A percentile compares a stretch with the other conserved stretches of the same genome.
Evolutionary conservation across 2,888 invertebrate genomes (phyloP).

Genomic region (Oxytorus armatus): DNA sequence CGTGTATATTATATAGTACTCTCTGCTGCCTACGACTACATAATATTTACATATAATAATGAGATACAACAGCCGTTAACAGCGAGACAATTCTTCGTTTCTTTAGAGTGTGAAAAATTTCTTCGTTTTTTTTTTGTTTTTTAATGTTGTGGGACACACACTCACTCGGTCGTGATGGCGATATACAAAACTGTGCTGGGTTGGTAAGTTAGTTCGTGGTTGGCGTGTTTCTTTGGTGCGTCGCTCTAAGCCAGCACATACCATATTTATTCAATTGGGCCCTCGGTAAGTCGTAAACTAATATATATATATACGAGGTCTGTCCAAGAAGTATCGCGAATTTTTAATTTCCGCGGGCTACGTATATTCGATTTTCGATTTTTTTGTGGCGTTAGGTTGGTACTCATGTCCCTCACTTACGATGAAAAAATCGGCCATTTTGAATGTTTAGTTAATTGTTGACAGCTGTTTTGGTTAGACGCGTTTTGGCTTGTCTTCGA

Average conservation of each 20-base stretch:
- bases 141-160: too few relatives aligned
- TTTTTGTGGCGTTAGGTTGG: too few relatives aligned
- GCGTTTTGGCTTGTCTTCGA: too few relatives aligned
- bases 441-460: too few relatives aligned
- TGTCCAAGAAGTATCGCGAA: too few relatives aligned
- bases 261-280: slow-evolving; percentile 5
- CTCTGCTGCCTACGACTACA: slow-evolving; percentile 34
- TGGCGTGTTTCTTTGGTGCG: background rate
- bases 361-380: too few relatives aligned
- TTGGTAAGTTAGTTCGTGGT: background rate
- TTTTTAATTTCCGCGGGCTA: too few relatives aligned
- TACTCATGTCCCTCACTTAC: too few relatives aligned
- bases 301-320: too few relatives aligned
- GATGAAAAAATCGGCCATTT: too few relatives aligned
- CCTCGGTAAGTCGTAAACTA: background rate
- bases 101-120: background rate
- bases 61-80: slow-evolving; percentile 1
- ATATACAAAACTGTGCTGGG: background rate
- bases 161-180: background rate
- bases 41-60: slow-evolving; percentile 40
- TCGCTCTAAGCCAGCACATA: background rate
- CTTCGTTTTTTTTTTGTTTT: background rate
- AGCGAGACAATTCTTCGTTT: background rate
- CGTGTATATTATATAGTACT: slow-evolving; percentile 1
- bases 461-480: too few relatives aligned